Evolutionary conservation across 2,797 vertebrate genomes (phyloP).

Genomic region (Orientallactaga sibirica): DNA sequence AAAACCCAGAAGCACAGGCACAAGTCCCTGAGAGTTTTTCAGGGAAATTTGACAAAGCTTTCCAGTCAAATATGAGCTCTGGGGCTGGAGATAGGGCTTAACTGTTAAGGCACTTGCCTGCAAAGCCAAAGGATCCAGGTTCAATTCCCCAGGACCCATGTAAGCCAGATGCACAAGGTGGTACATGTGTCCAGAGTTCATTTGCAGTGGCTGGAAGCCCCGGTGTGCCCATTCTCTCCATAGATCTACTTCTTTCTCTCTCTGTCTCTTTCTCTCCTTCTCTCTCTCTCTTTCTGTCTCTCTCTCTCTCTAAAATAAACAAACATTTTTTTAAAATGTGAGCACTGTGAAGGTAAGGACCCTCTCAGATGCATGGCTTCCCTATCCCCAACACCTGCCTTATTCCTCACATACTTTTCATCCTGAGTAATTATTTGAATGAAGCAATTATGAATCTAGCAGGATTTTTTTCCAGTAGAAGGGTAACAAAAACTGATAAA

Average conservation of each 20-base stretch:
- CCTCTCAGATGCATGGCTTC: background rate
- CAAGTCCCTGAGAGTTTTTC: background rate
- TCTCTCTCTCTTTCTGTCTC: too few relatives aligned
- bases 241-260: too few relatives aligned
- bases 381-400: background rate
- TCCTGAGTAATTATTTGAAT: background rate
- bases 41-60: background rate
- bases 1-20: background rate
- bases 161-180: too few relatives aligned
- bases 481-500: background rate
- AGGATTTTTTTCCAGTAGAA: conserved; percentile 14
- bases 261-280: too few relatives aligned
- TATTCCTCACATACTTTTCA: background rate
- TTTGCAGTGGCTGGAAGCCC: too few relatives aligned
- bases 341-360: background rate
- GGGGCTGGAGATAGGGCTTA: background rate
- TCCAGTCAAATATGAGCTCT: background rate
- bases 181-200: too few relatives aligned
- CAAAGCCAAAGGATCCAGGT: too few relatives aligned
- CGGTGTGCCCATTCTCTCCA: too few relatives aligned
- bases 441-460: background rate
- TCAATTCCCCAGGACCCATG: too few relatives aligned
- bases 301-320: too few relatives aligned
- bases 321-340: too few relatives aligned
- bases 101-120: too few relatives aligned